Percentiles rank a stretch among this genome's conserved stretches.
These are phyloP conservation scores for Leuctra nigra DNA, from an alignment of 2,888 invertebrate genomes.

Conservation along the genomic window DNA sequence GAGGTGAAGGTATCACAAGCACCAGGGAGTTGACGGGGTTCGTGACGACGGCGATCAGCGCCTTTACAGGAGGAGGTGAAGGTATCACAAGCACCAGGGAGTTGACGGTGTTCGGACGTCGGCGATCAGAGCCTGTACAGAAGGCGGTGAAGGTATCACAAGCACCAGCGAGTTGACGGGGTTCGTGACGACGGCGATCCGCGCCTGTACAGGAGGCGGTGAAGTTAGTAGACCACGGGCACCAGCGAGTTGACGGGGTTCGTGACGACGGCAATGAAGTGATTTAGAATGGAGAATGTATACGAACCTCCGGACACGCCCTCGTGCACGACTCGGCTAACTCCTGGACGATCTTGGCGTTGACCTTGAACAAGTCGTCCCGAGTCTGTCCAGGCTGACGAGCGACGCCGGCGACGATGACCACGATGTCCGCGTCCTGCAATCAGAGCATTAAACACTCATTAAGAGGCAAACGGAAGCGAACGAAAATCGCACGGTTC, in stretches of 20 bases:
- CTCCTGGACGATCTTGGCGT: conserved; percentile 51
- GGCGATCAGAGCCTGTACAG: conserved; percentile 43
- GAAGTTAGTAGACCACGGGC: conserved; percentile 60
- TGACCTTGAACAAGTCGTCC: conserved; percentile 54
- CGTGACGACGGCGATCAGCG: conserved; percentile 43
- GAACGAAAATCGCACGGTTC: too few species aligned
- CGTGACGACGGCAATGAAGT: conserved; percentile 43
- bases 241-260: conserved; percentile 60
- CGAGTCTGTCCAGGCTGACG: conserved; percentile 53
- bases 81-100: conserved; percentile 64
- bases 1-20: conserved; percentile 54
- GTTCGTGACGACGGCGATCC: conserved; percentile 43
- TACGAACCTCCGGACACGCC: conserved; percentile 46
- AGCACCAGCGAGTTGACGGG: conserved; percentile 65
- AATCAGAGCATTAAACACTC: too few species aligned
- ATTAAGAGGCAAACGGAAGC: too few species aligned
- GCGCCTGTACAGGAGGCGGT: conserved; percentile 51
- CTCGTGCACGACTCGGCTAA: conserved; percentile 45
- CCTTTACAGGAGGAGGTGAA: conserved; percentile 37
- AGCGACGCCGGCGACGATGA: conserved; percentile 57
- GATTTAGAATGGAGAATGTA: too few species aligned
- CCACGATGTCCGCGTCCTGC: conserved; percentile 53
- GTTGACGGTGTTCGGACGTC: conserved; percentile 51
- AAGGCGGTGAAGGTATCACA: conserved; percentile 41
- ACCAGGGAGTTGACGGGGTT: conserved; percentile 60